Evolutionary conservation across 2,797 vertebrate genomes (phyloP), one percentile per base, ranked within the genome.

Genomic region (Lepus townsendii): DNA sequence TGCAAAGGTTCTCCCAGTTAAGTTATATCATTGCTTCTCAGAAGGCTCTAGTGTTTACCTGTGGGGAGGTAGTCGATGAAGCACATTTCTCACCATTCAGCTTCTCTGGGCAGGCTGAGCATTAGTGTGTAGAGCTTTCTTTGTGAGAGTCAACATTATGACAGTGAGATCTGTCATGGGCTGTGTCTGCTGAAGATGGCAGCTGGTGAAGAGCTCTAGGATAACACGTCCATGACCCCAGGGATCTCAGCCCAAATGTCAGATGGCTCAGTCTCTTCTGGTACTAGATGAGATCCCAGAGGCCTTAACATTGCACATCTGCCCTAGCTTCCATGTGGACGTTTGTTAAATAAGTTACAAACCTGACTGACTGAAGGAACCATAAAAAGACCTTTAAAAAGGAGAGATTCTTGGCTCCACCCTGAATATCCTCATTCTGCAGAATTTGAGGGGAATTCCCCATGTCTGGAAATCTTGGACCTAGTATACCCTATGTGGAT

Each of bases 81-180:
- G n/a, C n/a, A 87, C 3, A 32, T 54, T 90, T 90, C 83, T 79
- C 77, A 84, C 68, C 75, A 94, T 38, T 63, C n/a, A 71, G 35
- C 35, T 71, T 82, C 4, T 63, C 63, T 77, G 26, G 60, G 32
- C 50, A 83, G 68, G 47, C 57, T 38, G 42, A 47, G 22, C 57
- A 10, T 65, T 35, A 17, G 54, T 35, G 27, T 60, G 0, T 35
- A 78, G 57, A 73, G 4, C 20, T 3, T 27, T 95, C 27, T 88
- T 11, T 85, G 22, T 24, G 17, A 78, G 16, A 78, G 27, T 71
- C 12, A 72, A 50, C 26, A 30, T 80, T 35, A 9, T 60, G 27
- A 30, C n/a, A 68, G 17, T 91, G 22, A 77, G 32, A 42, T 76
- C 50, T 92, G 60, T 10, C 68, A 66, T 22, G 71, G 78, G 26